These are phyloP conservation scores for Rotaria magnacalcarata DNA, from an alignment of 2,888 invertebrate genomes.

Conservation along the genomic window DNA sequence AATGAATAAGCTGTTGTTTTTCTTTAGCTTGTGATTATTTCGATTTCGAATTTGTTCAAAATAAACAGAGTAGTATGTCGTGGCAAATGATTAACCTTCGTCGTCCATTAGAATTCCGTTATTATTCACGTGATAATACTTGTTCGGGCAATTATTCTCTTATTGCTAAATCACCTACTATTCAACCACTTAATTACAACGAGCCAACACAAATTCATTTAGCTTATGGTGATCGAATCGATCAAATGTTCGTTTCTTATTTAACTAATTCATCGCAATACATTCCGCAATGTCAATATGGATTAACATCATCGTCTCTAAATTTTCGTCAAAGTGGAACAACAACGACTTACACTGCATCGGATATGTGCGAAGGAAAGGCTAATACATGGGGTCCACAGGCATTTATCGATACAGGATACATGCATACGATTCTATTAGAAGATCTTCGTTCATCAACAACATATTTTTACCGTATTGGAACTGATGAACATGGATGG, in stretches of 20 bases:
- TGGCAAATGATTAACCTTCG: conserved; percentile 26
- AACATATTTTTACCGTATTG: conserved; percentile 25
- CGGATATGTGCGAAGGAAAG: conserved; percentile 27
- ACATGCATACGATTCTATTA: neutral
- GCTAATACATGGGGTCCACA: neutral
- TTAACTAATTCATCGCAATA: neutral
- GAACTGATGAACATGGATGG: neutral
- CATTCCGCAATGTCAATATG: neutral
- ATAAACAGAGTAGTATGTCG: neutral
- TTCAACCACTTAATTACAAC: conserved; percentile 2
- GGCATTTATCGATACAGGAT: neutral
- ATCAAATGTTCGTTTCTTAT: conserved; percentile 4
- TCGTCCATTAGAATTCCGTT: neutral
- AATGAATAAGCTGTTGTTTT: neutral
- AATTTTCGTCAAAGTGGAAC: neutral
- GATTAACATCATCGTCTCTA: neutral
- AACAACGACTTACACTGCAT: neutral
- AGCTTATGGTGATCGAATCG: neutral
- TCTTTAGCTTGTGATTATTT: conserved; percentile 21
- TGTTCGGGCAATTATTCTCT: conserved; percentile 30
- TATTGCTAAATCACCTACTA: neutral
- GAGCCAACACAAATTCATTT: neutral
- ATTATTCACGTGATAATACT: neutral
- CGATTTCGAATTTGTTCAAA: neutral
- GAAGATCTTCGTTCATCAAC: neutral